Conservation (phyloP, 2,113 vertebrate genomes). For the Cheilinus undulatus region DNA sequence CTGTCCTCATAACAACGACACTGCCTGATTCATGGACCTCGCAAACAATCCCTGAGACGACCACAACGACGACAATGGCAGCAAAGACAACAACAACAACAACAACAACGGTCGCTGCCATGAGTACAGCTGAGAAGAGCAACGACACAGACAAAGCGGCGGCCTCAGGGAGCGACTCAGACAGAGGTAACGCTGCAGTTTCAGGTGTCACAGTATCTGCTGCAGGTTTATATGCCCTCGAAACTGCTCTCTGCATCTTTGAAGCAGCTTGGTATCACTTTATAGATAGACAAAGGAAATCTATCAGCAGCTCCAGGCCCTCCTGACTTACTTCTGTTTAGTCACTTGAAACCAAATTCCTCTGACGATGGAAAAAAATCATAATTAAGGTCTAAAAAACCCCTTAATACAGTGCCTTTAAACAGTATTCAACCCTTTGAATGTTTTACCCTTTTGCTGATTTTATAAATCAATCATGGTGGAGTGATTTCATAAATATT, state of each 20-base stretch:
- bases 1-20: constrained; percentile 8
- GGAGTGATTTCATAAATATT: no score
- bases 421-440: no score
- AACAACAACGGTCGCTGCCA: not conserved
- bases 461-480: no score
- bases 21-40: not conserved
- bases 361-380: no score
- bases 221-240: constrained; percentile 15
- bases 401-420: no score
- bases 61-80: constrained; percentile 8
- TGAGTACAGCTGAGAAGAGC: constrained; percentile 17
- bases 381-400: no score
- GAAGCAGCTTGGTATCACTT: not conserved
- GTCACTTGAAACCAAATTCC: not conserved
- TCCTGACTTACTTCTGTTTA: not conserved
- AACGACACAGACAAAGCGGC: constrained; percentile 46
- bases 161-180: constrained; percentile 33
- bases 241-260: not conserved
- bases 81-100: no score
- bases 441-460: no score
- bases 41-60: not conserved
- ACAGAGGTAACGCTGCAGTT: constrained; percentile 60
- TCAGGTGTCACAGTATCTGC: constrained; percentile 24
- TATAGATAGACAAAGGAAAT: not conserved
- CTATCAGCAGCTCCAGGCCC: not conserved